phyloP scores from a whole-genome alignment of 2,888 invertebrate genomes.

The Mythimna vitellina region DNA sequence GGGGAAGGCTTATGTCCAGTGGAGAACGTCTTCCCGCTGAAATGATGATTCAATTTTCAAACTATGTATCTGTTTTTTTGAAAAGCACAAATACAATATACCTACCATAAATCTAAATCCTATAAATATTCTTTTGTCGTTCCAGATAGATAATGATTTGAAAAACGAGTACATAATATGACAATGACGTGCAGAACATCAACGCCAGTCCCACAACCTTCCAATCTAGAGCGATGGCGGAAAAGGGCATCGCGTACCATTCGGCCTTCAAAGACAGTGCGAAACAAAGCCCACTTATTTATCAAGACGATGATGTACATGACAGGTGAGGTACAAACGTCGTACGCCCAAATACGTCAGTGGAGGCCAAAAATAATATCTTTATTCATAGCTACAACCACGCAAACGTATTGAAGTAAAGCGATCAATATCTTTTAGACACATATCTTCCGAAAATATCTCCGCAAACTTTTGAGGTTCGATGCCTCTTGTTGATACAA shows the following conservation, averaged over 20 bases:
- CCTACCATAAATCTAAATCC: background rate
- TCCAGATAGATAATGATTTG: background rate
- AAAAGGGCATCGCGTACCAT: constrained; percentile 52
- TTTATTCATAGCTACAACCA: constrained; percentile 60
- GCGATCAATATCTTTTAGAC: constrained; percentile 44
- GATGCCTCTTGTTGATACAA: constrained; percentile 38
- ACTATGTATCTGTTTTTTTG: background rate
- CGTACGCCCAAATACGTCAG: constrained; percentile 68
- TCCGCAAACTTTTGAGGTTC: constrained; percentile 31
- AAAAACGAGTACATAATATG: background rate
- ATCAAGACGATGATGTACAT: constrained; percentile 64
- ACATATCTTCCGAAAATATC: constrained; percentile 54
- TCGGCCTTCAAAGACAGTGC: constrained; percentile 53
- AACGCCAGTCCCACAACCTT: constrained; percentile 18
- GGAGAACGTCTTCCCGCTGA: no score
- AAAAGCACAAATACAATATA: no score
- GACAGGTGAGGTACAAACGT: constrained; percentile 59
- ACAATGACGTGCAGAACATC: background rate
- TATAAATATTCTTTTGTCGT: background rate
- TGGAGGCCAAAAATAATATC: constrained; percentile 60
- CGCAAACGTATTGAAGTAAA: constrained; percentile 43
- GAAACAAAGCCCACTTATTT: constrained; percentile 54
- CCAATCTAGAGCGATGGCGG: constrained; percentile 21
- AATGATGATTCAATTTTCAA: background rate
- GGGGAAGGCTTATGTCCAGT: no score